Percentiles rank a stretch among this genome's conserved stretches.
These are phyloP conservation scores for Synanthedon andrenaeformis DNA, from an alignment of 2,888 invertebrate species.

Conservation along the genomic window DNA sequence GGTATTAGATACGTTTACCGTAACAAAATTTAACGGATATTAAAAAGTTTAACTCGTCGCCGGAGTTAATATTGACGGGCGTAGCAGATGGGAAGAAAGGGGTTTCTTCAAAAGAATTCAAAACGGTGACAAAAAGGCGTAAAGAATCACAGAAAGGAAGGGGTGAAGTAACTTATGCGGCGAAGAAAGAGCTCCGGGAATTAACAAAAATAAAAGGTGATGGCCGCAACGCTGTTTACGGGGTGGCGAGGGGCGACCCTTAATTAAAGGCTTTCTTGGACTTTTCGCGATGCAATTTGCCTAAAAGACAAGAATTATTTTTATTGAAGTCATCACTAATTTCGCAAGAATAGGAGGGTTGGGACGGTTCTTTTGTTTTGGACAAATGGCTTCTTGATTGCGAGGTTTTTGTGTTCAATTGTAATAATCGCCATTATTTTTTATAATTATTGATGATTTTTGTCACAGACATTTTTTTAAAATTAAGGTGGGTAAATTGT, in stretches of 20 bases:
- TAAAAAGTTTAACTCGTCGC: constrained; percentile 66
- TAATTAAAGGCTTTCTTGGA: constrained; percentile 70
- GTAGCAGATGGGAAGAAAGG: constrained; percentile 65
- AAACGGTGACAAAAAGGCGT: constrained; percentile 70
- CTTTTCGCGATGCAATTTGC: constrained; percentile 70
- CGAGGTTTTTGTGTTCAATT: constrained; percentile 37
- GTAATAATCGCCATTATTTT: constrained; percentile 37
- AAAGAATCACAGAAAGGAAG: constrained; percentile 57
- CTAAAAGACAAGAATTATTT: constrained; percentile 71
- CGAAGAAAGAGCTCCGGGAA: constrained; percentile 61
- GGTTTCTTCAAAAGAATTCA: constrained; percentile 67
- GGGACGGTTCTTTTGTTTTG: constrained; percentile 47
- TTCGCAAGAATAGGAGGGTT: constrained; percentile 47
- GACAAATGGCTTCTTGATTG: constrained; percentile 64
- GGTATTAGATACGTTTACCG: constrained; percentile 43
- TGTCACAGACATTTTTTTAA: neutral
- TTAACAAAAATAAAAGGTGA: constrained; percentile 71
- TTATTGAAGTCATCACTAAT: constrained; percentile 72
- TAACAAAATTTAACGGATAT: constrained; percentile 70
- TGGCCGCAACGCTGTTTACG: constrained; percentile 61
- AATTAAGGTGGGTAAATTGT: too few species aligned
- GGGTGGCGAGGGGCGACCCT: constrained; percentile 55
- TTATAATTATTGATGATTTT: constrained; percentile 18
- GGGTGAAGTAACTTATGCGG: constrained; percentile 69
- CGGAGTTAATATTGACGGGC: constrained; percentile 72